Base-by-base conservation (phyloP, 2,888 invertebrate genomes). In the Chrysomela aeneicollis region DNA sequence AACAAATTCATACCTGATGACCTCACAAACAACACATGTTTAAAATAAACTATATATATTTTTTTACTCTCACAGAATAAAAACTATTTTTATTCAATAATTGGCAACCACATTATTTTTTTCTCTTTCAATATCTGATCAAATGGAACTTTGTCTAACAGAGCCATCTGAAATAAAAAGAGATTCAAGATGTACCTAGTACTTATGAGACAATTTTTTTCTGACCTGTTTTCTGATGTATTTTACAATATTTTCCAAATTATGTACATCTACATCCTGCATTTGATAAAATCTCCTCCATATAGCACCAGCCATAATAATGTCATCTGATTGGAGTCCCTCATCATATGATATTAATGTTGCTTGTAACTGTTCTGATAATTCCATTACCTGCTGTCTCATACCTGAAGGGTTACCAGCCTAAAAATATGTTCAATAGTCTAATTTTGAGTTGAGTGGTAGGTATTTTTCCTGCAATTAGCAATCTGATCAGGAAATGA, bases 301-400 rank as follows among this genome's bases (percentile, higher is more conserved):
- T 12, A 97, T 74, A 0, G 95, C 93, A 19, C 88, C 89, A 30
- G 96, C 95, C 69, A 97, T 80, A 5, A 90, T 84, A 74, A 85
- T 88, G 78, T 97, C 97, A 77, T 91, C 89, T 12, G 86, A 85
- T 73, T 88, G 84, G 15, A 95, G 81, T 1, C 95, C 96, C 85
- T 96, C 95, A 81, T 97, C 96, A 77, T 95, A 96, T 0, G 88
- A 88, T 64, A 95, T 87, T 12, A 96, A 78, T 5, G 93, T 89
- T 0, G 94, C 94, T 83, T 93, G 91, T 79, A 96, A 92, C 77
- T 95, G 93, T 72, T 92, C 87, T 0, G 90, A 89, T 19, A 95
- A 80, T 60, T 88, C 87, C 32, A 85, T 74, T 0, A 93, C 84
- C 81, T 92, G 90, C 62, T 86, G 84, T 63, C 86, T 86, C 21